A percentile compares a stretch with the other conserved stretches of the same genome.
Evolutionary conservation across 1,140 invertebrate species (phyloP).

Genomic region (Catajapyx aquilonaris): DNA sequence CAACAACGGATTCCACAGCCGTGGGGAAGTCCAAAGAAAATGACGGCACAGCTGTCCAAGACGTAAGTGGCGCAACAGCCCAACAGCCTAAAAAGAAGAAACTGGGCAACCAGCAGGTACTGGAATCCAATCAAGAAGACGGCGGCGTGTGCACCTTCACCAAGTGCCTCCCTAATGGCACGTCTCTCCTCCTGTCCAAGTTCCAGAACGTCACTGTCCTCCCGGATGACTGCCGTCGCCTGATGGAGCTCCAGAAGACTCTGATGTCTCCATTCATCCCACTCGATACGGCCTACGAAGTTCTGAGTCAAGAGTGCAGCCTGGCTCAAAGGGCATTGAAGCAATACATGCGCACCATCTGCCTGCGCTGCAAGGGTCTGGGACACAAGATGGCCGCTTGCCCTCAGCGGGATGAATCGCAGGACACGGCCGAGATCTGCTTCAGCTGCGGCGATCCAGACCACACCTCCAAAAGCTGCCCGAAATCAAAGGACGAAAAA

Average conservation of each 20-base stretch:
- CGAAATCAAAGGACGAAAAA: constrained; percentile 38
- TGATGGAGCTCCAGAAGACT: constrained; percentile 33
- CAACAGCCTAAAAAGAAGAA: no score
- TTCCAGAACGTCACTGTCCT: constrained; percentile 46
- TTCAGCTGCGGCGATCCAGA: constrained; percentile 71
- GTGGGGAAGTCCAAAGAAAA: no score
- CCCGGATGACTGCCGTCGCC: constrained; percentile 42
- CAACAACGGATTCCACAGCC: no score
- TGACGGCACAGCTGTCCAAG: no score
- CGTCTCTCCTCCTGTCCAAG: constrained; percentile 33
- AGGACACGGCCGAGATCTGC: constrained; percentile 34
- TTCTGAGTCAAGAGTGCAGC: constrained; percentile 43
- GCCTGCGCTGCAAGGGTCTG: constrained; percentile 50
- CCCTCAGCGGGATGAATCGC: constrained; percentile 27
- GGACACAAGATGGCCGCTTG: constrained; percentile 63
- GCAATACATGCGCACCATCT: constrained; percentile 41
- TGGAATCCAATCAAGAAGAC: no score
- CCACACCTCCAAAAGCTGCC: constrained; percentile 51
- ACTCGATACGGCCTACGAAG: constrained; percentile 20
- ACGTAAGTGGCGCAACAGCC: no score
- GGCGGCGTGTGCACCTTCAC: constrained; percentile 23
- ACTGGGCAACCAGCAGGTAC: no score
- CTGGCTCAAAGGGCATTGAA: constrained; percentile 46
- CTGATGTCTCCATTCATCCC: constrained; percentile 46
- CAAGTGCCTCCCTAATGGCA: constrained; percentile 35